Evolutionary conservation across 2,113 vertebrate species (phyloP).

Genomic region (Trematocara marginatum): DNA sequence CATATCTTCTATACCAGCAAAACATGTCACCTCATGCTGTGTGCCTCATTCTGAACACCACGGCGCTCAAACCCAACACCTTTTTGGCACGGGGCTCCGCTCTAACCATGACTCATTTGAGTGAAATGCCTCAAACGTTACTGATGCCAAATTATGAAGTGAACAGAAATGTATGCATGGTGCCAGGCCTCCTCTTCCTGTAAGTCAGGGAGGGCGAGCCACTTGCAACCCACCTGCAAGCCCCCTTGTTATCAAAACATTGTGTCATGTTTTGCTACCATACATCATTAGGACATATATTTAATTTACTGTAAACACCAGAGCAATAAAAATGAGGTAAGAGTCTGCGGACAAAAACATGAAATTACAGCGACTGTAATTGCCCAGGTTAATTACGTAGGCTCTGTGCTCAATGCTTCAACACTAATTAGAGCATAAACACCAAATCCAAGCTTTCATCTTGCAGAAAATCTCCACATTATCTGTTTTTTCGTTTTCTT

Average conservation of each 20-base stretch:
- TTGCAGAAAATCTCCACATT: conserved; percentile 15
- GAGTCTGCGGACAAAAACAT: background rate
- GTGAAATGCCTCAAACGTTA: conserved; percentile 61
- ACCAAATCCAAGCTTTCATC: conserved; percentile 4
- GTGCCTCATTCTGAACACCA: conserved; percentile 21
- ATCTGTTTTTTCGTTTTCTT: background rate
- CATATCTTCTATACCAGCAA: conserved; percentile 61
- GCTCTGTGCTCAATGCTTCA: background rate
- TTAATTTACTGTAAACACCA: conserved; percentile 30
- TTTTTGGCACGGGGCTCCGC: conserved; percentile 39
- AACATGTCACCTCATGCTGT: conserved; percentile 72
- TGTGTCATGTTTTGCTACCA: conserved; percentile 2
- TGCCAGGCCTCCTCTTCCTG: conserved; percentile 25
- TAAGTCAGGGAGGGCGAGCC: background rate
- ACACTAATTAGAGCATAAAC: conserved; percentile 26
- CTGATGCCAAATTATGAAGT: conserved; percentile 53
- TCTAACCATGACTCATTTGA: conserved; percentile 66
- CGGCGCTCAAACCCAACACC: conserved; percentile 39
- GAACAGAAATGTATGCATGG: conserved; percentile 45
- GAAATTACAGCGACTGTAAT: conserved; percentile 30
- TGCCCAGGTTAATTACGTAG: conserved; percentile 15
- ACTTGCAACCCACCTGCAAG: background rate
- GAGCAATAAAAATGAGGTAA: conserved; percentile 7
- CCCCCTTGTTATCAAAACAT: conserved; percentile 9
- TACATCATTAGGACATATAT: conserved; percentile 6